Evolutionary conservation across 2,888 invertebrate species (phyloP).

Genomic region (Synanthedon formicaeformis): DNA sequence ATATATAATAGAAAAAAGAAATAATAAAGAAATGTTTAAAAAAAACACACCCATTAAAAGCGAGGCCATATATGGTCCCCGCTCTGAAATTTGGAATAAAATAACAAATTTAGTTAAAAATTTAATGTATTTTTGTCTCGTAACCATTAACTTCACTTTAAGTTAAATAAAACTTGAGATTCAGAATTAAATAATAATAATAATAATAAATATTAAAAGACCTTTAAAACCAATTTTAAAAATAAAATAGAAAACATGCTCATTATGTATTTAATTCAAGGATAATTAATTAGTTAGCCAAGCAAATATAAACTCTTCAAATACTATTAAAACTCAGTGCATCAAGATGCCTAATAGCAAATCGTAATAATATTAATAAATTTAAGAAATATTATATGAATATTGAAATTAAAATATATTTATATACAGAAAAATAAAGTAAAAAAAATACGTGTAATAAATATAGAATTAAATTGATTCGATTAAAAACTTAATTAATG

Average conservation of each 20-base stretch:
- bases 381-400: slow-evolving; percentile 26
- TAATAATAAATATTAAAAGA: too few relatives aligned
- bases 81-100: background rate
- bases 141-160: too few relatives aligned
- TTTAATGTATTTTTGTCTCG: background rate
- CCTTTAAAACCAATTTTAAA: too few relatives aligned
- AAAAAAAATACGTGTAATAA: slow-evolving; percentile 41
- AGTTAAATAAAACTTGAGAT: too few relatives aligned
- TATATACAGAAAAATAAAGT: slow-evolving; percentile 8
- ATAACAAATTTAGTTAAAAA: background rate
- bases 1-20: too few relatives aligned
- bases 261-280: too few relatives aligned
- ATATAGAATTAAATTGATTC: slow-evolving; percentile 37
- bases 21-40: background rate
- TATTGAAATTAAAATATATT: slow-evolving; percentile 21
- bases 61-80: background rate
- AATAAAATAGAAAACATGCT: too few relatives aligned
- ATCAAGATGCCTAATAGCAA: slow-evolving; percentile 52
- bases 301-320: background rate
- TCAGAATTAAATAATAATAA: too few relatives aligned
- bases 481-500: slow-evolving; percentile 46
- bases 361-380: slow-evolving; percentile 28
- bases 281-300: background rate
- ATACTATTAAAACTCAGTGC: slow-evolving; percentile 24
- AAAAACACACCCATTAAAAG: background rate